Evolutionary conservation across 2,888 invertebrate genomes (phyloP).

Genomic region (Danaus chrysippus): DNA sequence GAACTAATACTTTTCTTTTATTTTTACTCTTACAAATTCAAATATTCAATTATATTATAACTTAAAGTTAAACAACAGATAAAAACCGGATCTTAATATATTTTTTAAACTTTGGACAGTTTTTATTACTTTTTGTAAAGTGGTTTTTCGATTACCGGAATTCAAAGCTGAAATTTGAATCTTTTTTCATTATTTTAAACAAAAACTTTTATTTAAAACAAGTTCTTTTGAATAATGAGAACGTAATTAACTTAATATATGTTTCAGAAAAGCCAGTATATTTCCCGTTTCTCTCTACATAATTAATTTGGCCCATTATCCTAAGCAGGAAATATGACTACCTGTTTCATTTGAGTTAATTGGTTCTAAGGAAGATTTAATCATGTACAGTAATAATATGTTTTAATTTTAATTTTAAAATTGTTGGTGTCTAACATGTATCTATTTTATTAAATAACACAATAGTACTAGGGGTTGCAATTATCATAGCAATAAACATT

Average conservation of each 20-base stretch:
- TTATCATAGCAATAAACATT: background rate
- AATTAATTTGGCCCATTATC: too few relatives aligned
- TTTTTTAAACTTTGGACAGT: too few relatives aligned
- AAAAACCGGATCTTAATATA: too few relatives aligned
- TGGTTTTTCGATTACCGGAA: too few relatives aligned
- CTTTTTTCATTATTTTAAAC: background rate
- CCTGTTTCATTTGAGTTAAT: constrained; percentile 7
- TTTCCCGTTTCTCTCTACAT: constrained; percentile 1
- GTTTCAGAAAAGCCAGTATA: background rate
- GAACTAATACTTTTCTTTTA: too few relatives aligned
- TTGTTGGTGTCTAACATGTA: background rate
- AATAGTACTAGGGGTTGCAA: background rate
- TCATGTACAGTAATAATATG: background rate
- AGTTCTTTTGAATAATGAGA: background rate
- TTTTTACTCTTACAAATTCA: too few relatives aligned
- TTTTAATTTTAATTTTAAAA: background rate
- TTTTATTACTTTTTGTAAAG: too few relatives aligned
- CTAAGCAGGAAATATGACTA: constrained; percentile 5
- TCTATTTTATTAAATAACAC: background rate
- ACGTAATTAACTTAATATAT: constrained; percentile 1
- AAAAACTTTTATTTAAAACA: background rate
- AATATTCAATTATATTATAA: too few relatives aligned
- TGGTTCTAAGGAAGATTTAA: constrained; percentile 1
- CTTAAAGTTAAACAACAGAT: too few relatives aligned
- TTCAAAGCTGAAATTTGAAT: too few relatives aligned